These are phyloP conservation scores for Apis florea DNA, from an alignment of 1,140 invertebrate genomes.

Conservation along the genomic window DNA sequence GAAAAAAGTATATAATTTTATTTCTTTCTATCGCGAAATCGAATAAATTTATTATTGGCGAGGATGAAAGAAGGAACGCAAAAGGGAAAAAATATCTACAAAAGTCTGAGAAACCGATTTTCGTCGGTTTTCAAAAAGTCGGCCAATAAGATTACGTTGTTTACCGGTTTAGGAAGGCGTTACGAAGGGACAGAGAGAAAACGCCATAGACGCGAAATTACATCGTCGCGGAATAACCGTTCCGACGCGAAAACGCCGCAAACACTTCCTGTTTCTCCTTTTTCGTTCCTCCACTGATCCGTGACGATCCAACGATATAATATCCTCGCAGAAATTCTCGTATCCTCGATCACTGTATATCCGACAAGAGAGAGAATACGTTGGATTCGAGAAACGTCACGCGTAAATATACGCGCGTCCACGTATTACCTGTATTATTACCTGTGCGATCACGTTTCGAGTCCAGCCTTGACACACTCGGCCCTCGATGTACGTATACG, in stretches of 20 bases:
- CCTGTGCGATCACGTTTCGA: conserved; percentile 27
- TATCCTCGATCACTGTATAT: neutral
- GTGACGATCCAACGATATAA: conserved; percentile 27
- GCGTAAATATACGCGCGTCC: neutral
- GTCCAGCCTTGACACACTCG: conserved; percentile 57
- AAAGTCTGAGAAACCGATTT: neutral
- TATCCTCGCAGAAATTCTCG: conserved; percentile 3
- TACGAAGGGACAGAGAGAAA: neutral
- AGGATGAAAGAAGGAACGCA: no score
- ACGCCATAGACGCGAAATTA: conserved; percentile 26
- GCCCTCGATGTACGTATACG: neutral
- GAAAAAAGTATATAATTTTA: no score
- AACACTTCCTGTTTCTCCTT: conserved; percentile 39
- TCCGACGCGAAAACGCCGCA: conserved; percentile 35
- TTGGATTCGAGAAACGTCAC: neutral
- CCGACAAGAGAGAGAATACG: no score
- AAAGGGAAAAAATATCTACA: no score
- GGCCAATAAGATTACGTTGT: conserved; percentile 36
- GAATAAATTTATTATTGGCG: no score
- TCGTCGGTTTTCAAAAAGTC: conserved; percentile 9
- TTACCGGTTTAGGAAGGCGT: conserved; percentile 30
- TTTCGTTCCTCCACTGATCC: conserved; percentile 26
- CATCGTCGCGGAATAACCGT: conserved; percentile 42
- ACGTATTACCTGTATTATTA: no score
- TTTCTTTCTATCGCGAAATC: no score